Evolutionary conservation across 1,140 invertebrate genomes (phyloP).

Genomic region (Batillaria attramentaria): DNA sequence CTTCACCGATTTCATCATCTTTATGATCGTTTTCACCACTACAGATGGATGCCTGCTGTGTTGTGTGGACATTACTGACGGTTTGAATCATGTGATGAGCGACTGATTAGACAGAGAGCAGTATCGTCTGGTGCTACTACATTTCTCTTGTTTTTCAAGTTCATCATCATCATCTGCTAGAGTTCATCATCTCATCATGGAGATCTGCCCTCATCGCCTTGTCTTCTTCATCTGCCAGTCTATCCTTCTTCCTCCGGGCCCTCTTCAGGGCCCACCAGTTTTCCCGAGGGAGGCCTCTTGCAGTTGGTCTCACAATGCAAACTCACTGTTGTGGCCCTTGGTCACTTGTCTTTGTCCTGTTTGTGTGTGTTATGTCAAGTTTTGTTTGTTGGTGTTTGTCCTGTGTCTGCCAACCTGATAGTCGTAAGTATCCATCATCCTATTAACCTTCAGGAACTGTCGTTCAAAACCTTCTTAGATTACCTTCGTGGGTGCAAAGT

Average conservation of each 20-base stretch:
- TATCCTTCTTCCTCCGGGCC: conserved; percentile 43
- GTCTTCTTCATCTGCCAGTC: conserved; percentile 10
- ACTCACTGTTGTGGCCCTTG: too few relatives aligned
- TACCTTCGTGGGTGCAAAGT: too few relatives aligned
- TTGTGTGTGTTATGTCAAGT: not conserved
- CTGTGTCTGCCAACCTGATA: not conserved
- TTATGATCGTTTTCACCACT: too few relatives aligned
- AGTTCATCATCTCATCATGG: conserved; percentile 7
- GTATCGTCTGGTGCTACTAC: not conserved
- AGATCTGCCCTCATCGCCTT: conserved; percentile 15
- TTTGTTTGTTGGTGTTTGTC: not conserved
- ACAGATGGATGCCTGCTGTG: too few relatives aligned
- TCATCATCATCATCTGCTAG: conserved; percentile 13
- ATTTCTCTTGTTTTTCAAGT: not conserved
- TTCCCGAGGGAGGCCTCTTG: conserved; percentile 38
- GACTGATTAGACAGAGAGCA: not conserved
- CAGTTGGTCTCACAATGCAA: conserved; percentile 13
- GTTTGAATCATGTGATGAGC: too few relatives aligned
- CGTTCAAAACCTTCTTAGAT: too few relatives aligned
- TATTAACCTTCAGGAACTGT: too few relatives aligned
- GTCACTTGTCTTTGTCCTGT: not conserved
- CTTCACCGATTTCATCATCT: too few relatives aligned
- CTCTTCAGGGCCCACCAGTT: conserved; percentile 53
- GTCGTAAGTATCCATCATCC: too few relatives aligned
- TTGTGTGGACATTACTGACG: too few relatives aligned